Percentiles rank a stretch among this genome's conserved stretches.
Conservation (phyloP, 2,113 vertebrate genomes). For the Onychostoma macrolepis region DNA sequence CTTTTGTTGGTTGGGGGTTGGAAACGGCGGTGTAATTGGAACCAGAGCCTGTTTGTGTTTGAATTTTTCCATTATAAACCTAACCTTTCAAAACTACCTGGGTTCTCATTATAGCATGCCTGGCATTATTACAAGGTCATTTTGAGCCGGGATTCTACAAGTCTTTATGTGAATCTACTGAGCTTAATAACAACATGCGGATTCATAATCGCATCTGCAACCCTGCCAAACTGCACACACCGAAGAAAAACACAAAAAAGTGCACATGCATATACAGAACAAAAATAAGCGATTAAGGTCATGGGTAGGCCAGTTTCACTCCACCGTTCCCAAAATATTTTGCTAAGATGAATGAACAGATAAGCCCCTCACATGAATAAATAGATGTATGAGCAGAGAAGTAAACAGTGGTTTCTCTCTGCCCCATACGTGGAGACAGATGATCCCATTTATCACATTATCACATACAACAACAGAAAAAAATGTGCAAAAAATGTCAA, state of each 20-base stretch:
- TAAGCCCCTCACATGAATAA: slow-evolving; percentile 46
- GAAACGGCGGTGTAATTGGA: slow-evolving; percentile 68
- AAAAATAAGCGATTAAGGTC: neutral
- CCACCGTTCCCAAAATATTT: slow-evolving; percentile 10
- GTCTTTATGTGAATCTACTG: slow-evolving; percentile 38
- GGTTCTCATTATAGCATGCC: slow-evolving; percentile 62
- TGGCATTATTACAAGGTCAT: slow-evolving; percentile 55
- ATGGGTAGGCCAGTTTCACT: neutral
- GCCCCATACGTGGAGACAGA: neutral
- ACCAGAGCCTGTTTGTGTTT: slow-evolving; percentile 72
- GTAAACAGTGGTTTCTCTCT: neutral
- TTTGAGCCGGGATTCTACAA: slow-evolving; percentile 41
- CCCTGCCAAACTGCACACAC: slow-evolving; percentile 40
- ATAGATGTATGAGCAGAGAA: slow-evolving; percentile 40
- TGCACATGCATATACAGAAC: neutral
- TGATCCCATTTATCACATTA: neutral
- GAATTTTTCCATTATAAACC: slow-evolving; percentile 73
- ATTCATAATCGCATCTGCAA: slow-evolving; percentile 45
- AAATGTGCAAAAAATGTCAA: neutral
- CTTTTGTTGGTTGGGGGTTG: slow-evolving; percentile 62
- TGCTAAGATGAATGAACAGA: slow-evolving; percentile 29
- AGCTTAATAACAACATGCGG: slow-evolving; percentile 54
- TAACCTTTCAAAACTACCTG: slow-evolving; percentile 70
- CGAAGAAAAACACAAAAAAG: slow-evolving; percentile 9
- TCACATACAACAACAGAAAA: neutral